Base-by-base conservation (phyloP, 2,888 invertebrate species). In the Scelioninae gen. 1 region DNA sequence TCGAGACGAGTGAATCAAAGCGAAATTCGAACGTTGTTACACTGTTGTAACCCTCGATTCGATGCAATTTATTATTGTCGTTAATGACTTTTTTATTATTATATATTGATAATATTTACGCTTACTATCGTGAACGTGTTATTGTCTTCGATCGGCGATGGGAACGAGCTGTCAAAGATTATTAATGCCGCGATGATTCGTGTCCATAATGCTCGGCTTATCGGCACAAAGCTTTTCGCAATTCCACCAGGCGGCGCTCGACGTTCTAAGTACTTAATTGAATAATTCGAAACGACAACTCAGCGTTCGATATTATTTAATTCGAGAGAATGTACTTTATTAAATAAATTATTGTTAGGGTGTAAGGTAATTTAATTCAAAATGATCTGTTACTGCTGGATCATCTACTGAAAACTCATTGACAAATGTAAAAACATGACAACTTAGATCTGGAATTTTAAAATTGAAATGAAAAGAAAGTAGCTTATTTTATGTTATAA, bases 31-130 rank as follows among this genome's bases (percentile, higher is more conserved):
- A 8, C 23, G 40, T 65, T 65, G 75, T 75, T 75, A 75, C 75
- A 65, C 40, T 58, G 65, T 58, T 53, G 68, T 68, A 65, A 62
- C 58, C 74, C 71, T 68, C 62, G 72, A 77, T 77, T 77, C 62
- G 74, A 71, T 56, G 72, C 81, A 23, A 66, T 79, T 79, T 71
- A 77, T 77, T 79, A 72, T 79, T 75, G 79, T 71, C 83, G 83
- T 82, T 82, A 78, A 68, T 74, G 51, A 38, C 74, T 75, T 72
- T 82, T 82, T 78, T 53, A 83, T 78, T 83, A 83, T 79, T 75
- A 79, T 79, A 79, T 76, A 79, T 83, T 83, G 79, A 83, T 80
- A 69, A 83, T 83, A 84, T 84, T 81, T 83, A 83, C 80, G 83
- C 83, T 83, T 83, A 83, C 60, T 80, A 71, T 83, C 56, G 78